Evolutionary conservation across 37 sponge, comb jelly and placozoan genomes (phyloP), one percentile per base, ranked within the genome.

Genomic region (Eunapius fragilis): DNA sequence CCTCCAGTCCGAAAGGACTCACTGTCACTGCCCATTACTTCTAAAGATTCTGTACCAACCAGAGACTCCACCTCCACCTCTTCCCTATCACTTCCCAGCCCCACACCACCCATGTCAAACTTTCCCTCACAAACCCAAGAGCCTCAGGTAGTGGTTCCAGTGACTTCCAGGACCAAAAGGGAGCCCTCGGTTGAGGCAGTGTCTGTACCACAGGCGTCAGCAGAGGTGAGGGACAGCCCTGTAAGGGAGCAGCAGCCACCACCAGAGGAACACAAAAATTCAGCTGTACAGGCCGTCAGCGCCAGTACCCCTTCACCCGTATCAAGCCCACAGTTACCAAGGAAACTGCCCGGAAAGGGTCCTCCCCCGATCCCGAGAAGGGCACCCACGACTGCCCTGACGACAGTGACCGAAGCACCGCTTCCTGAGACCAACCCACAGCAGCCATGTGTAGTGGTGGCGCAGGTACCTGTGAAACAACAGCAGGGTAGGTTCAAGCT

Each of bases 291-390:
- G n/a, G 14, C 7, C 1, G 7, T 19, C 14, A 58, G 14, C 58
- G 2, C 58, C 17, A 19, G 58, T 19, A 13, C 58, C 58, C 58
- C 58, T 4, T 58, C 58, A 58, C 58, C 58, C 14, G 58, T 58
- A 17, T 2, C 7, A 12, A 58, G 58, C 14, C 58, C 58, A 12
- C 58, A 58, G 58, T 58, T 58, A 19, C 22, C 58, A 58, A 58
- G 58, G 58, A 58, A 58, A 58, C 58, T 19, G 14, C 19, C 14
- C 1, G 58, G 58, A 58, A 58, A 17, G 58, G 58, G 58, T 58
- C 81, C 87, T 30, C 85, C 89, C 35, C 85, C 89, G 33, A 41
- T 85, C 31, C 89, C 89, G 3, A 78, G 72, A 74, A 50, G 89
- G 36, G 76, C 79, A 2, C 32, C 75, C 3, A 49, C 37, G 25